These are phyloP conservation scores for Hetaerina americana DNA, from an alignment of 1,140 invertebrate species.

Conservation along the genomic window DNA sequence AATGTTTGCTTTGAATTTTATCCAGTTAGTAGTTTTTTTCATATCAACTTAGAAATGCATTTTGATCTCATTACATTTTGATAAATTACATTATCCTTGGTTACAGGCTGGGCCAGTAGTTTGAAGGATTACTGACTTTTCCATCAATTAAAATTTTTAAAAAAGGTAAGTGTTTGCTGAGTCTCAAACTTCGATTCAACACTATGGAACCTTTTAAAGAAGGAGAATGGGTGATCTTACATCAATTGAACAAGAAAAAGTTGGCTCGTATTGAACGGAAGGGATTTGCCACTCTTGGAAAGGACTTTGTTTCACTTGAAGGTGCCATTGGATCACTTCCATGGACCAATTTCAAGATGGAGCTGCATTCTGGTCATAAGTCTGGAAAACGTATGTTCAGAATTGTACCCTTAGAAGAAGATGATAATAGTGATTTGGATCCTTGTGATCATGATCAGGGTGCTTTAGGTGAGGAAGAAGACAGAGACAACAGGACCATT, in stretches of 20 bases:
- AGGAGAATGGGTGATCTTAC: background rate
- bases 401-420: slow-evolving; percentile 38
- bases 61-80: too few relatives aligned
- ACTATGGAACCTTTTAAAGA: background rate
- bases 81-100: too few relatives aligned
- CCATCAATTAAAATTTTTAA: too few relatives aligned
- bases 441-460: slow-evolving; percentile 36
- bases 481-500: slow-evolving; percentile 73
- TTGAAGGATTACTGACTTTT: too few relatives aligned
- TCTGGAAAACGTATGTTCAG: slow-evolving; percentile 40
- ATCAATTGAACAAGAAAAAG: background rate
- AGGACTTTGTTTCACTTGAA: slow-evolving; percentile 54
- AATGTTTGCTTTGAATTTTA: too few relatives aligned
- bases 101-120: too few relatives aligned
- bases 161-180: too few relatives aligned
- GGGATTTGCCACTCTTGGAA: slow-evolving; percentile 47
- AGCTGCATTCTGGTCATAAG: slow-evolving; percentile 32
- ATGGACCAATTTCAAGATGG: slow-evolving; percentile 68
- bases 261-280: slow-evolving; percentile 19
- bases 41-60: too few relatives aligned
- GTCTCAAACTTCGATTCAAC: too few relatives aligned
- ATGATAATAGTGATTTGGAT: slow-evolving; percentile 32
- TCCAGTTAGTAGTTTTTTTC: too few relatives aligned
- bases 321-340: slow-evolving; percentile 56
- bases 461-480: slow-evolving; percentile 27